Evolutionary conservation across 2,797 vertebrate species (phyloP), one percentile per base, ranked within the genome.

Genomic region (Schizopygopsis malacanthus): DNA sequence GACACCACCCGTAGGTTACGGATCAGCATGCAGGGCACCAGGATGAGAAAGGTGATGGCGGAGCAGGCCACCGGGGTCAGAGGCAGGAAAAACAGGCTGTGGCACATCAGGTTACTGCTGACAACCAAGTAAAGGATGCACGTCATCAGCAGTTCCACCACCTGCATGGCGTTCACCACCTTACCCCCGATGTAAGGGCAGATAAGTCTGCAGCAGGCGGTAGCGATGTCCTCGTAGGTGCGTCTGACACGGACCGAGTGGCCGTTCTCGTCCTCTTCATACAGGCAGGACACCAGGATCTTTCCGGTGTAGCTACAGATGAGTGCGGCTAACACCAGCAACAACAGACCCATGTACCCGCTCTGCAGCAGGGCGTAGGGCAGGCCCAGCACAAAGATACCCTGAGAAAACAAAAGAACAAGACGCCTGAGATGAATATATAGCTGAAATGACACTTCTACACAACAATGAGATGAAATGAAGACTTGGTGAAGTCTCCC

Each of bases 271-370:
- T 95, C 92, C 79, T 96, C 95, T 89, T 95, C 94, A 71, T 96
- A 95, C 9, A 97, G 91, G 81, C 94, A 96, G 88, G 91, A 79
- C 20, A 96, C 93, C 88, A 96, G 92, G 85, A 96, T 95, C 90
- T 94, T 95, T 25, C 95, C 96, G 0, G 95, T 96, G 93, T 97
- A 95, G 93, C 94, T 96, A 86, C 95, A 96, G 72, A 96, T 90
- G 65, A 91, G 93, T 22, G 95, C 94, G 18, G 95, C 93, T 85
- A 96, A 70, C 83, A 95, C 90, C 90, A 95, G 91, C 87, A 97
- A 90, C 72, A 96, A 86, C 18, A 96, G 91, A 56, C 95, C 94
- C 73, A 93, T 85, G 85, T 95, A 94, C 47, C 95, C 95, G n/a
- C 95, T 96, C 70, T 93, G 92, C 47, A 96, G 94, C 87, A 97